Conservation (phyloP, 2,113 vertebrate species). For the Malurus elegans region DNA sequence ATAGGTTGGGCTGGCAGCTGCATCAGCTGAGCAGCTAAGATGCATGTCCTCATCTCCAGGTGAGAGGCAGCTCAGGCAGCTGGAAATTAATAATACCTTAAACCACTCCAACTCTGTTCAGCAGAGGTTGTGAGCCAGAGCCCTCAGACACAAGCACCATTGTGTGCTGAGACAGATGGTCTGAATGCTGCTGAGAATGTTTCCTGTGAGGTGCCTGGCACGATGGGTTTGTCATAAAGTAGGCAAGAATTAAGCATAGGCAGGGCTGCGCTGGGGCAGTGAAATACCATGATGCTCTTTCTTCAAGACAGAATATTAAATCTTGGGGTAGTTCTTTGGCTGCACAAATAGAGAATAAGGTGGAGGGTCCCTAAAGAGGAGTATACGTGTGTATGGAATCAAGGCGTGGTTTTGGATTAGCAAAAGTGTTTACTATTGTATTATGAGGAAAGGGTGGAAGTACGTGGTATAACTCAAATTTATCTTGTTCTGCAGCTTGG, state of each 20-base stretch:
- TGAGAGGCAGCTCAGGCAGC: constrained; percentile 37
- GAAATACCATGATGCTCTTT: neutral
- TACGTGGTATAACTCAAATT: neutral
- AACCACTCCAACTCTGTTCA: neutral
- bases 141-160: constrained; percentile 5
- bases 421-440: neutral
- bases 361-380: neutral
- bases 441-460: neutral
- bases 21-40: constrained; percentile 5
- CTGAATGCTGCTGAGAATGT: neutral
- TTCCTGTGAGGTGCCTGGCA: constrained; percentile 25
- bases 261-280: neutral
- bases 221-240: neutral
- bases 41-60: neutral
- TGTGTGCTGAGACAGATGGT: constrained; percentile 40
- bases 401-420: neutral
- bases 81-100: constrained; percentile 53
- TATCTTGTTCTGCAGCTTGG: neutral
- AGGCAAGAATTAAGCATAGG: neutral
- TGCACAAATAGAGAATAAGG: neutral
- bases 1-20: neutral
- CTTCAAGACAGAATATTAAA: neutral
- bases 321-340: neutral
- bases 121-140: neutral
- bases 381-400: neutral